Evolutionary conservation across 2,888 invertebrate genomes (phyloP).

Genomic region (Catocala sponsa): DNA sequence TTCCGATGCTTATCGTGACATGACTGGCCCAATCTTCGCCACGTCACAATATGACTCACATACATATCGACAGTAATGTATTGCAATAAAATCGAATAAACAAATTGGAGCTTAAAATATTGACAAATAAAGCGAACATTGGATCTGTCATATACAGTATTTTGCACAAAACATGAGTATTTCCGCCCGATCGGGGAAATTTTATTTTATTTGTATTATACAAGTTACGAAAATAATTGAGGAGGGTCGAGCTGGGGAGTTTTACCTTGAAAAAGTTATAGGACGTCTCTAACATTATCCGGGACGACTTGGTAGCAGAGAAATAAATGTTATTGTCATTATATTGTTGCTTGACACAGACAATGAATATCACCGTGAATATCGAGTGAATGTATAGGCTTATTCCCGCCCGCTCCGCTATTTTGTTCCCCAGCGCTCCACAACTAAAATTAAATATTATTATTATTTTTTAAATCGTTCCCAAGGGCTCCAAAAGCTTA

Average conservation of each 20-base stretch:
- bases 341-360: background rate
- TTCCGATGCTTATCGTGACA: conserved; percentile 30
- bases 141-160: conserved; percentile 25
- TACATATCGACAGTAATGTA: conserved; percentile 2
- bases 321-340: background rate
- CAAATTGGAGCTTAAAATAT: background rate
- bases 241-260: background rate
- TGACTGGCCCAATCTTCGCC: conserved; percentile 20
- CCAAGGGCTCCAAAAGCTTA: too few species aligned
- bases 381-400: too few species aligned
- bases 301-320: background rate
- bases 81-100: background rate
- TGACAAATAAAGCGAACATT: background rate
- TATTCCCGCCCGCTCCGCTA: too few species aligned
- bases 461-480: too few species aligned
- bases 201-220: conserved; percentile 6
- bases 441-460: too few species aligned
- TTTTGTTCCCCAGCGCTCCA: too few species aligned
- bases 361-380: too few species aligned
- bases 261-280: conserved; percentile 7
- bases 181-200: background rate
- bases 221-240: conserved; percentile 7
- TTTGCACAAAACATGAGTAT: conserved; percentile 17
- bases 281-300: background rate
- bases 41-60: background rate